Percentiles rank a stretch among this genome's conserved stretches.
Conservation (phyloP, 2,888 invertebrate species). For the Disparrhopalites patrizii region DNA sequence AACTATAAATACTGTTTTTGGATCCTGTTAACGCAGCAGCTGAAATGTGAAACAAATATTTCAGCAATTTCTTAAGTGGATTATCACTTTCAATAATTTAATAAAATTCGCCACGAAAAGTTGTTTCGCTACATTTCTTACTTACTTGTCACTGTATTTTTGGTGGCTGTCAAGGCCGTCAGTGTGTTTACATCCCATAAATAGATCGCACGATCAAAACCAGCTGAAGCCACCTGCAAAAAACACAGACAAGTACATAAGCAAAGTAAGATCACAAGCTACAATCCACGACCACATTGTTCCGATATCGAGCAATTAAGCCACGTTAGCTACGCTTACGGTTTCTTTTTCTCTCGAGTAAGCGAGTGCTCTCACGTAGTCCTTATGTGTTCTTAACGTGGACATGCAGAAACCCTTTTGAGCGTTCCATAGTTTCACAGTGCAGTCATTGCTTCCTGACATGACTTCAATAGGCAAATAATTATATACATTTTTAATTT, state of each 20-base stretch:
- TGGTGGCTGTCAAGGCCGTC: conserved; percentile 94
- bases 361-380: conserved; percentile 95
- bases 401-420: conserved; percentile 99
- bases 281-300: no score
- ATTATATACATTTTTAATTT: not conserved
- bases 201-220: conserved; percentile 92
- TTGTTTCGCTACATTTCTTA: not conserved
- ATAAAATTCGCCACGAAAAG: not conserved
- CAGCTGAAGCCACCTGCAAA: conserved; percentile 85
- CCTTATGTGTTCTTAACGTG: conserved; percentile 93
- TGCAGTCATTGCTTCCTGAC: conserved; percentile 98
- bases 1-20: conserved; percentile 96
- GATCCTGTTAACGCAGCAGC: conserved; percentile 94
- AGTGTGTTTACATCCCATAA: conserved; percentile 98
- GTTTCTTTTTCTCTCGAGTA: conserved; percentile 92
- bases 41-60: conserved; percentile 50
- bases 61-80: no score
- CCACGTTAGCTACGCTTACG: conserved; percentile 29
- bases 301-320: not conserved
- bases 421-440: conserved; percentile 99
- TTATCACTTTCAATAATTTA: no score
- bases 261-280: no score
- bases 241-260: not conserved
- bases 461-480: conserved; percentile 65
- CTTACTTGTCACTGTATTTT: conserved; percentile 95